These are phyloP conservation scores for Montipora capricornis DNA, from an alignment of 64 coral and sea anemone genomes.

Conservation along the genomic window DNA sequence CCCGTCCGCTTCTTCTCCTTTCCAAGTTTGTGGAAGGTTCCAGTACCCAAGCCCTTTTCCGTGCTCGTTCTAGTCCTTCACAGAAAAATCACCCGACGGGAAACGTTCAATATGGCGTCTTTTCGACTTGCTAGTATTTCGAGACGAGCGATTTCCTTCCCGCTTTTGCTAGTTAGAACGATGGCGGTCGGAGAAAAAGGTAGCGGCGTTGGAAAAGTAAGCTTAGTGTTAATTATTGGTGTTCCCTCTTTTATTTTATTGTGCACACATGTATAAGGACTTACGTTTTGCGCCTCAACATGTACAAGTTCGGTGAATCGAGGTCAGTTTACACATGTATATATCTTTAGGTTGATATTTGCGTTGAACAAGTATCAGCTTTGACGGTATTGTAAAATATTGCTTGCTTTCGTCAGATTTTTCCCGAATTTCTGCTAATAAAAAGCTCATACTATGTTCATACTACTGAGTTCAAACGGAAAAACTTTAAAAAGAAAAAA, in stretches of 20 bases:
- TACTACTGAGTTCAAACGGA: background rate
- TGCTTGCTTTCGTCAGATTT: background rate
- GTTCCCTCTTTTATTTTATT: background rate
- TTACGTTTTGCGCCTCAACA: background rate
- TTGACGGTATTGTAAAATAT: no score
- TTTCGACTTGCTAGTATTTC: slow-evolving; percentile 2
- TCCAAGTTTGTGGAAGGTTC: background rate
- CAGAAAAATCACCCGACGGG: background rate
- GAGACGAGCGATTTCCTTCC: slow-evolving; percentile 12
- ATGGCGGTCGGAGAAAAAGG: slow-evolving; percentile 82
- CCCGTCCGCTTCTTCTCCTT: background rate
- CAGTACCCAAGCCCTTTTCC: slow-evolving; percentile 26
- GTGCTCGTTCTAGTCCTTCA: slow-evolving; percentile 4
- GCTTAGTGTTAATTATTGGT: background rate
- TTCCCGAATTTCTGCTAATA: background rate
- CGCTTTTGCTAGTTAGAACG: slow-evolving; percentile 42
- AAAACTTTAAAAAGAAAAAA: no score
- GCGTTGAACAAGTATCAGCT: background rate
- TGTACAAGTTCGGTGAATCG: background rate
- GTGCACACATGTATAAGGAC: background rate
- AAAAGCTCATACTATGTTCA: no score
- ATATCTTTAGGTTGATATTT: background rate
- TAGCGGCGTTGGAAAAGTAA: slow-evolving; percentile 89
- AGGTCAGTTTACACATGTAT: background rate
- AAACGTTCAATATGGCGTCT: slow-evolving; percentile 75